Base-by-base conservation (phyloP, 2,797 vertebrate genomes). In the Threskiornis aethiopicus region DNA sequence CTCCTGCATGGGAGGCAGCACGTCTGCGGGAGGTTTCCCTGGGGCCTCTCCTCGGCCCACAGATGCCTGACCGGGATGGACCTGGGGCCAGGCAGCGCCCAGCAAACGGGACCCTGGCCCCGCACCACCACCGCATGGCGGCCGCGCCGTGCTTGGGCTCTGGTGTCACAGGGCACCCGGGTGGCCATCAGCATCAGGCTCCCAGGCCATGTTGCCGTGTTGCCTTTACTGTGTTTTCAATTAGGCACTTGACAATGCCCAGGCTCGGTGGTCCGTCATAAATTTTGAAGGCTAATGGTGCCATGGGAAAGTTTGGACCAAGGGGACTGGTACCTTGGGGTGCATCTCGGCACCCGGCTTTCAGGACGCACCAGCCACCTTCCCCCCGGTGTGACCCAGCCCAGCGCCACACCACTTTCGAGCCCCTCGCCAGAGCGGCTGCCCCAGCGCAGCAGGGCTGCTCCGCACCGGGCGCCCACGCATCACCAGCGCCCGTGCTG, bases 161-260 rank as follows among this genome's bases (percentile, higher is more conserved):
- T 1, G 0, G 26, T 89, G 76, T 64, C 84, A 64, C 0, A 0
- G 39, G 80, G 59, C 84, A 86, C 89, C 79, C 20, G 49, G 64
- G 87, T 93, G 87, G 87, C 89, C 94, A 42, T 65, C 80, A 54
- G 55, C 86, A 4, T 29, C 0, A 2, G 65, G 52, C 73, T 92
- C 80, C 33, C 52, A 2, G 61, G 77, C 77, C 70, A 0, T 10
- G 84, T 0, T 6, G 78, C 95, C 44, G 1, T 82, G 89, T 84
- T 89, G 73, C 87, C 85, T 87, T 62, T 5, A n/a, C 71, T 83
- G 67, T 95, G 87, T 94, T 96, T 95, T 91, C 79, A 92, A 93
- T 96, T 95, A 96, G 87, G 67, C 22, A 9, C 71, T 39, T 92
- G 91, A 95, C 94, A 91, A 96, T 96, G 84, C 87, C 87, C 84